Evolutionary conservation across 2,113 vertebrate genomes (phyloP).

Genomic region (Rallus limicola): DNA sequence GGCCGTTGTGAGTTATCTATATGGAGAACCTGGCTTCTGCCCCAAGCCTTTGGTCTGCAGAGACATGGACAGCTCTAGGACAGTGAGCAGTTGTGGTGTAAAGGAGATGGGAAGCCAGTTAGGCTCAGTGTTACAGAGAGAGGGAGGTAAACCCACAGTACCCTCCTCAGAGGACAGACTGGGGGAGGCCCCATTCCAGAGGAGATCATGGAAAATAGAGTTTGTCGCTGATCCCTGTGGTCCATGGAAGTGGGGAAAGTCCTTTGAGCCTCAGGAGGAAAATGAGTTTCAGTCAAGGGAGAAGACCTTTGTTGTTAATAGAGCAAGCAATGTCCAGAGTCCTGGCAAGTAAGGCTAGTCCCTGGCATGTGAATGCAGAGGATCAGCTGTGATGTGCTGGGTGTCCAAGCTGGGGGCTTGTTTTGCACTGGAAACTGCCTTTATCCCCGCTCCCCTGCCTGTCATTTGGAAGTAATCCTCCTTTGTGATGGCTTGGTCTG

Average conservation of each 20-base stretch:
- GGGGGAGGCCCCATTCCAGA: not conserved
- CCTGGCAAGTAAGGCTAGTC: accelerated
- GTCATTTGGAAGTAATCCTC: not conserved
- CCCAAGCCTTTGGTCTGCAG: not conserved
- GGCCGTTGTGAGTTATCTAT: not conserved
- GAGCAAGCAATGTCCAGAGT: not conserved
- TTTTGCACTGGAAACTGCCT: not conserved
- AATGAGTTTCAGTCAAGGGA: not conserved
- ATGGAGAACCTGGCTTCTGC: not conserved
- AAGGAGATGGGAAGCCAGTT: not conserved
- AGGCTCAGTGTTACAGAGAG: not conserved
- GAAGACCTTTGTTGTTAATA: not conserved
- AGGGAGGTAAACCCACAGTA: not conserved
- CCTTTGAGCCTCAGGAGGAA: not conserved
- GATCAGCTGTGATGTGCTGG: not conserved
- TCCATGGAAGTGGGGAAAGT: not conserved
- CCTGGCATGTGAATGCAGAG: not conserved
- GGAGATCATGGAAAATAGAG: not conserved
- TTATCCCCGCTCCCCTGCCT: not conserved
- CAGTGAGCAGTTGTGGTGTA: not conserved
- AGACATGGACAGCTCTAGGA: not conserved
- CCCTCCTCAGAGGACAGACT: not conserved
- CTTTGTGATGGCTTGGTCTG: not conserved
- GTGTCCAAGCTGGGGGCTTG: not conserved
- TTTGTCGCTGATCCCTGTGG: not conserved